Base-by-base conservation (phyloP, 2,113 vertebrate species). In the Rhipidura dahli region DNA sequence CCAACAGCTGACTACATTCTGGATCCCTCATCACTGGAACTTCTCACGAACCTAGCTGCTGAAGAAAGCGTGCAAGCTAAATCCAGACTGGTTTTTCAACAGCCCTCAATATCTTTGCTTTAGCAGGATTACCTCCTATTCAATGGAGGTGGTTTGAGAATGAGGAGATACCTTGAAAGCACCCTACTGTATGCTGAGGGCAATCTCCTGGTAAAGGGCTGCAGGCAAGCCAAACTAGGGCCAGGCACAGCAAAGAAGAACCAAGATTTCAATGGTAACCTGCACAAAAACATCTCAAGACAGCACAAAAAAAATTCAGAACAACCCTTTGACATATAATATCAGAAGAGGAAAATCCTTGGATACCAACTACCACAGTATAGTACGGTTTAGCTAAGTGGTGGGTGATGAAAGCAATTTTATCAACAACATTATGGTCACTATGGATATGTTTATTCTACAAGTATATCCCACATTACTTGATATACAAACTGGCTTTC, bases 401-500 rank as follows among this genome's bases (percentile, higher is more conserved):
- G 44, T 71, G 31, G 31, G 35, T 84, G 70, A 85, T 35, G 26
- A 91, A 87, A 89, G 44, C 22, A 47, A 68, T 78, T 92, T 91
- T 79, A 84, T 92, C 78, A 90, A 9, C 78, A 90, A 9, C 17
- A 57, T 63, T 60, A 79, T 0, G 0, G 87, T 66, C 49, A 21
- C 73, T 30, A 37, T 3, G 23, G 64, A 22, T 78, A 59, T 53
- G 23, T 84, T 84, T 87, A 75, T 75, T 87, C 49, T 89, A 50
- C 37, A 44, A 60, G 56, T 56, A 71, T 68, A 91, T 64, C 39
- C 78, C 73, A 66, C 3, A 2, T 51, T 82, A 64, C 61, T 85
- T 40, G 61, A 84, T 44, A 93, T 84, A 91, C 30, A 94, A 78
- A 71, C 11, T 35, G n/a, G 30, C 33, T 76, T 93, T 84, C 60